Conservation (phyloP, 2,113 vertebrate genomes). For the Marmota monax region DNA sequence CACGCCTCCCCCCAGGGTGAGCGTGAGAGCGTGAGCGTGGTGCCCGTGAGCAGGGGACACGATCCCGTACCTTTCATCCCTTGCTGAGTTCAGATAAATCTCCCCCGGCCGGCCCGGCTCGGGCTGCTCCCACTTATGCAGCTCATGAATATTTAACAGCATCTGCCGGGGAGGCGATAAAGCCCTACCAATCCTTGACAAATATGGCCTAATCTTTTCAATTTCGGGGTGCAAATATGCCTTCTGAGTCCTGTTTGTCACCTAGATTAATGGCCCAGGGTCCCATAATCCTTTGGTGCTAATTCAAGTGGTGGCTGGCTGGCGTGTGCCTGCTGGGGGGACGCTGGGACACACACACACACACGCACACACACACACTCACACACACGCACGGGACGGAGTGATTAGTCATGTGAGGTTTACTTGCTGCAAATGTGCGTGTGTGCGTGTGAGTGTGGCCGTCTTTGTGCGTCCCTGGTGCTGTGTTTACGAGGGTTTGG, state of each 20-base stretch:
- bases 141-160: slow-evolving; percentile 99
- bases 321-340: slow-evolving; percentile 89
- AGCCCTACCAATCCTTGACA: slow-evolving; percentile 99
- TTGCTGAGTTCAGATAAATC: slow-evolving; percentile 77
- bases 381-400: slow-evolving; percentile 77
- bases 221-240: slow-evolving; percentile 99
- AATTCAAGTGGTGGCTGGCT: slow-evolving; percentile 98
- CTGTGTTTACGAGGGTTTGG: neutral
- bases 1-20: neutral
- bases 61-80: slow-evolving; percentile 35
- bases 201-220: slow-evolving; percentile 99
- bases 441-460: neutral
- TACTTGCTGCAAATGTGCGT: slow-evolving; percentile 69
- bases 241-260: slow-evolving; percentile 99
- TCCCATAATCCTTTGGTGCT: slow-evolving; percentile 99
- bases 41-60: neutral
- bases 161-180: slow-evolving; percentile 95
- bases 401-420: slow-evolving; percentile 91
- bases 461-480: neutral
- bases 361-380: neutral
- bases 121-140: slow-evolving; percentile 92
- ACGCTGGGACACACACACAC: slow-evolving; percentile 89
- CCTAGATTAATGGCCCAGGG: slow-evolving; percentile 99
- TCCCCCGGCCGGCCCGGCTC: slow-evolving; percentile 87
- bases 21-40: neutral